Percentiles rank a stretch among this genome's conserved stretches.
These are phyloP conservation scores for Pipistrellus kuhlii DNA, from an alignment of 2,797 vertebrate genomes.

Conservation along the genomic window DNA sequence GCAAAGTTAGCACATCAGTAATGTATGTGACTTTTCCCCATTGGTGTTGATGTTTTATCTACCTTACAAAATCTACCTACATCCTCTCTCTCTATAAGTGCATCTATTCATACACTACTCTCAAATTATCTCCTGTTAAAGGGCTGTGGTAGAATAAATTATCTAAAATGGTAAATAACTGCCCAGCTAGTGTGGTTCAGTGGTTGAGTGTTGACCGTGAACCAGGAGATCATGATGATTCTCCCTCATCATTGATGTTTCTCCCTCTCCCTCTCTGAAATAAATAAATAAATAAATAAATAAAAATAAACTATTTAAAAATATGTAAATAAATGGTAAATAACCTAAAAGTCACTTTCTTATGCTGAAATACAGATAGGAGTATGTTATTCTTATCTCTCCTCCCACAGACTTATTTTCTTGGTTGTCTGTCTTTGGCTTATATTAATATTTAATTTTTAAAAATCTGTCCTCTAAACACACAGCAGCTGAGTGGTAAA, in stretches of 20 bases:
- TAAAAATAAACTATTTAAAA: background rate
- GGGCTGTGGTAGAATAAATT: background rate
- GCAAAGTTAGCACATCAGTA: background rate
- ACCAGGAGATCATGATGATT: background rate
- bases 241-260: background rate
- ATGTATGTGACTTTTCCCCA: background rate
- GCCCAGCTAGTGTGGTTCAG: background rate
- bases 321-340: background rate
- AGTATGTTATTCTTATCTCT: background rate
- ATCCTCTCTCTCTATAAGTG: background rate
- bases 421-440: slow-evolving; percentile 5
- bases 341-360: slow-evolving; percentile 17
- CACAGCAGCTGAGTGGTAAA: background rate
- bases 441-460: background rate
- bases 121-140: background rate
- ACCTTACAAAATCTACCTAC: background rate
- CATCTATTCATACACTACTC: background rate
- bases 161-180: slow-evolving; percentile 8
- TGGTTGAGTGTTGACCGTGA: background rate
- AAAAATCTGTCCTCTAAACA: slow-evolving; percentile 5
- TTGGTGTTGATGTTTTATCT: background rate
- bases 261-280: background rate
- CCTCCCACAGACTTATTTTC: background rate
- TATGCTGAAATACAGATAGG: background rate
- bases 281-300: background rate